Evolutionary conservation across 2,113 vertebrate genomes (phyloP).

Genomic region (Willisornis vidua): DNA sequence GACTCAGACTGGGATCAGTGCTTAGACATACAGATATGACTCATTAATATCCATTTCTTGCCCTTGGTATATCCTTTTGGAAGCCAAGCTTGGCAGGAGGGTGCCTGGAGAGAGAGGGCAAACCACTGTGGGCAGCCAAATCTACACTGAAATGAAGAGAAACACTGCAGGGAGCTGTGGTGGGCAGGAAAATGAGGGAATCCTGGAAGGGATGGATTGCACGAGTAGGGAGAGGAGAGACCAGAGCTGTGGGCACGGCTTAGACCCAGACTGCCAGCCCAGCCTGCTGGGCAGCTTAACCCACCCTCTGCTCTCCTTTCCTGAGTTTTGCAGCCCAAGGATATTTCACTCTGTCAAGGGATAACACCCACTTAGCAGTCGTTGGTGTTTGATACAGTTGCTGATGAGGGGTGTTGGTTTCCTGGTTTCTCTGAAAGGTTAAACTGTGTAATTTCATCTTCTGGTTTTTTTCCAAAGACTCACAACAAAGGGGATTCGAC

Average conservation of each 20-base stretch:
- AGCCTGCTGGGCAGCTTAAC: not conserved
- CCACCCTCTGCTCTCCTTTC: not conserved
- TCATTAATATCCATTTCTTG: not conserved
- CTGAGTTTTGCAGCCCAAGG: not conserved
- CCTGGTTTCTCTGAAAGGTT: not conserved
- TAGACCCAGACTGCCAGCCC: not conserved
- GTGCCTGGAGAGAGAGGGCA: not conserved
- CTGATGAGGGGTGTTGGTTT: not conserved
- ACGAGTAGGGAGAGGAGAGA: fast-evolving
- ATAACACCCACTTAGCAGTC: not conserved
- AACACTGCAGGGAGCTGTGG: not conserved
- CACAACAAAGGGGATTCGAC: not conserved
- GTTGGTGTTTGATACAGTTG: not conserved
- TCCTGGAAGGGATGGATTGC: not conserved
- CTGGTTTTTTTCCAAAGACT: not conserved
- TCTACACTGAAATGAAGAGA: not conserved
- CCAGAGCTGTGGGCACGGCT: fast-evolving
- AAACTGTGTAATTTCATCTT: not conserved
- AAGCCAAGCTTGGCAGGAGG: not conserved
- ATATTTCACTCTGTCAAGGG: not conserved
- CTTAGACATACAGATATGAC: not conserved
- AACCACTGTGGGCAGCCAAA: not conserved
- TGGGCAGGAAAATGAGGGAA: not conserved
- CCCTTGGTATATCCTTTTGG: not conserved
- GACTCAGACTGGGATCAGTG: not conserved